Percentiles rank a stretch among this genome's conserved stretches.
Conservation (phyloP, 2,113 vertebrate species). For the Neodontobutis hainanensis region DNA sequence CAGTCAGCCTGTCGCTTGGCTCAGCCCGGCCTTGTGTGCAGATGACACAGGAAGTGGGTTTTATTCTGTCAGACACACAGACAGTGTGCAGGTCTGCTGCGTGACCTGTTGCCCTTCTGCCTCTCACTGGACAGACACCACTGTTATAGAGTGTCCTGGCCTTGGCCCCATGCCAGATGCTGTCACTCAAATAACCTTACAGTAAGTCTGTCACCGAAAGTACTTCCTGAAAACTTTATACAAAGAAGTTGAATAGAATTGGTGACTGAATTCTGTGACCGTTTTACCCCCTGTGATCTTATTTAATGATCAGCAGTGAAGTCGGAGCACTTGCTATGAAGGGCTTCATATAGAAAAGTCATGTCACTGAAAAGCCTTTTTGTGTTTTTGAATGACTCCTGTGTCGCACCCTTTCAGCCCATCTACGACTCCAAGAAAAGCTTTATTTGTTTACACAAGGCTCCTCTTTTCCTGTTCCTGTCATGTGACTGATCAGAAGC, state of each 20-base stretch:
- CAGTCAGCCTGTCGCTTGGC: conserved; percentile 68
- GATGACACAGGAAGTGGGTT: conserved; percentile 67
- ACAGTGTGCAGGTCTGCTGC: conserved; percentile 85
- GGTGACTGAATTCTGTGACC: conserved; percentile 6
- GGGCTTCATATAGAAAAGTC: not conserved
- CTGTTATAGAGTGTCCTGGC: conserved; percentile 62
- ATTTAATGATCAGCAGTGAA: conserved; percentile 1
- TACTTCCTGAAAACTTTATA: not conserved
- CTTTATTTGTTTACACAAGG: conserved; percentile 56
- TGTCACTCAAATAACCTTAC: conserved; percentile 21
- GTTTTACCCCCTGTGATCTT: not conserved
- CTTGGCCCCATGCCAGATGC: conserved; percentile 39
- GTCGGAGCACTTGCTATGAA: not conserved
- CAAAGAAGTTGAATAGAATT: conserved; percentile 3
- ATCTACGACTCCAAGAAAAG: conserved; percentile 38
- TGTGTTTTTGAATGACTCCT: conserved; percentile 26
- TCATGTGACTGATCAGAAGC: conserved; percentile 60
- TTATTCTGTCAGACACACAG: conserved; percentile 39
- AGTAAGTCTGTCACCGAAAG: conserved; percentile 3
- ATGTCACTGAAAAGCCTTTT: conserved; percentile 3
- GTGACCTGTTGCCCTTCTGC: conserved; percentile 83
- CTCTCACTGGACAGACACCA: conserved; percentile 67
- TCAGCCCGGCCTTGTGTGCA: conserved; percentile 65
- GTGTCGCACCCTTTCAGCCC: conserved; percentile 25
- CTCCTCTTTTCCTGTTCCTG: conserved; percentile 68